phyloP scores from a whole-genome alignment of 2,797 vertebrate species.

The Cirrhinus mrigala region DNA sequence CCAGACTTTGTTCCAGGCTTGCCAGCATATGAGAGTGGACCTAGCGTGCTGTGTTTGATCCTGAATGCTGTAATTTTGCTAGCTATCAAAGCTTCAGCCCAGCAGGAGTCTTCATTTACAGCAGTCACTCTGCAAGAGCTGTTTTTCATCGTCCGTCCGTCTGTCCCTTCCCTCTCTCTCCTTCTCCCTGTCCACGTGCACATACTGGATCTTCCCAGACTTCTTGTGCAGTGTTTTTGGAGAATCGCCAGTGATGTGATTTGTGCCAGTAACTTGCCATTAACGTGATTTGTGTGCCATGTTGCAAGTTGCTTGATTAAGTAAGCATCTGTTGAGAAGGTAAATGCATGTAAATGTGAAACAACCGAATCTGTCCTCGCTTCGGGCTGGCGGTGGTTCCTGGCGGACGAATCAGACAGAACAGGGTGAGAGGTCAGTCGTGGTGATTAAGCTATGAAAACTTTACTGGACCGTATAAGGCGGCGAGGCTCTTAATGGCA shows the following conservation, averaged over 20 bases:
- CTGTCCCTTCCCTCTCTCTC: background rate
- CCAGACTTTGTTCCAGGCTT: conserved; percentile 12
- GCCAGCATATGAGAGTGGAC: background rate
- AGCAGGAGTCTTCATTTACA: conserved; percentile 37
- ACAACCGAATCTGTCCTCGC: background rate
- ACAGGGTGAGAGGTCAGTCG: conserved; percentile 24
- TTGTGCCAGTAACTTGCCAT: conserved; percentile 36
- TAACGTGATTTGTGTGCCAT: conserved; percentile 15
- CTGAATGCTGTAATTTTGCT: conserved; percentile 21
- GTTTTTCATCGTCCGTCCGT: background rate
- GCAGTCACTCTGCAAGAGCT: conserved; percentile 23
- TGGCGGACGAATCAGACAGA: background rate
- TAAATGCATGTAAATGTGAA: conserved; percentile 28
- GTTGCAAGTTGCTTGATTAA: conserved; percentile 19
- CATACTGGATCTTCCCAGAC: background rate
- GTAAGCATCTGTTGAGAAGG: conserved; percentile 20
- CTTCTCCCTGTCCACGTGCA: background rate
- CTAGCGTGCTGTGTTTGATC: conserved; percentile 24
- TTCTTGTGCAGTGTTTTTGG: background rate
- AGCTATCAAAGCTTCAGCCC: conserved; percentile 29
- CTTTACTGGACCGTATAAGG: conserved; percentile 23
- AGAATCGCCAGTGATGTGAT: background rate
- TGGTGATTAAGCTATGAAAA: conserved; percentile 39
- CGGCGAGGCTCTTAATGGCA: conserved; percentile 9
- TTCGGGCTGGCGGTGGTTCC: background rate